Conservation (phyloP, 2,113 vertebrate species). For the Crotalus viridis region DNA sequence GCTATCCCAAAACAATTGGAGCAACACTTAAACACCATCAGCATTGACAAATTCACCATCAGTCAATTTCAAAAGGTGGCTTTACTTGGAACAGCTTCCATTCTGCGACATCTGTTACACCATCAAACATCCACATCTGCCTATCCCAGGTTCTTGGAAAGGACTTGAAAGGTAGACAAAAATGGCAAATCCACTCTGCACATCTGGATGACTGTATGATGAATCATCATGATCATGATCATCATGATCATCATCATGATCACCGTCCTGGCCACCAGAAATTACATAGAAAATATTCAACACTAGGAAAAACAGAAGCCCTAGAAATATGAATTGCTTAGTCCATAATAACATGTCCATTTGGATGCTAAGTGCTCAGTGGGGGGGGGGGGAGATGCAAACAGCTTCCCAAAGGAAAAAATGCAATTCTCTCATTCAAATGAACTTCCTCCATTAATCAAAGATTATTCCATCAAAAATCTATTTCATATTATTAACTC, state of each 20-base stretch:
- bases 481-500: constrained; percentile 13
- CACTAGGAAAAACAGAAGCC: background rate
- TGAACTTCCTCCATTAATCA: background rate
- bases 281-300: background rate
- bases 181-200: background rate
- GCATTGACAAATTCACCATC: too few species aligned
- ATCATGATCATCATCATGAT: too few species aligned
- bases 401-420: background rate
- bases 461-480: background rate
- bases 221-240: background rate
- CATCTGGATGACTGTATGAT: background rate
- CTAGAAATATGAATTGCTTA: background rate
- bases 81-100: too few species aligned
- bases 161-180: too few species aligned
- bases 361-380: background rate
- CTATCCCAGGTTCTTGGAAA: too few species aligned
- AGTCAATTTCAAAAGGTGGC: too few species aligned
- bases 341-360: background rate
- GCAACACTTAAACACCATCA: too few species aligned
- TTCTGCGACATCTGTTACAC: too few species aligned
- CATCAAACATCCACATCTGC: too few species aligned
- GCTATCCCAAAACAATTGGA: too few species aligned
- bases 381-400: background rate
- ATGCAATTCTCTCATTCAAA: background rate
- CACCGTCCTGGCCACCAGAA: background rate